These are phyloP conservation scores for Yasuhikotakia modesta DNA, from an alignment of 2,797 vertebrate genomes.

Conservation along the genomic window DNA sequence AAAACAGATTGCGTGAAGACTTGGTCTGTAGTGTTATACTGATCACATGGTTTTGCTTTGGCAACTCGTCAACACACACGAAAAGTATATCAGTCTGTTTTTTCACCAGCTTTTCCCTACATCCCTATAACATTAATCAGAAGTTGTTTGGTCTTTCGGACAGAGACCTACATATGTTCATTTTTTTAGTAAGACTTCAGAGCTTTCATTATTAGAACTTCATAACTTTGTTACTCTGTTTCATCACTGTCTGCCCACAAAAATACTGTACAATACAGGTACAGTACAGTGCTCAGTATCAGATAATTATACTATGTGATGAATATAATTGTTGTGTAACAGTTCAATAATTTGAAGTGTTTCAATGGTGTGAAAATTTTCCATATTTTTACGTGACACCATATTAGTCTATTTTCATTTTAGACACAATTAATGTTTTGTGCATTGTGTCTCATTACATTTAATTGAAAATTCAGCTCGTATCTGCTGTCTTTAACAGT, in stretches of 20 bases:
- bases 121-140: background rate
- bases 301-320: no score
- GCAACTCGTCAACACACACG: conserved; percentile 45
- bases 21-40: background rate
- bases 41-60: conserved; percentile 45
- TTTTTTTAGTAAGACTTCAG: background rate
- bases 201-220: background rate
- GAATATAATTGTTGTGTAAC: no score
- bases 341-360: no score
- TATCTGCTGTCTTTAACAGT: no score
- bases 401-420: no score
- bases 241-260: background rate
- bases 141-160: background rate
- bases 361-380: no score
- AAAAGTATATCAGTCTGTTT: conserved; percentile 56
- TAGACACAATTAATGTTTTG: no score
- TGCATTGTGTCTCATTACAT: no score
- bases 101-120: conserved; percentile 45
- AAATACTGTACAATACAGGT: no score
- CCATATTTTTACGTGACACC: no score
- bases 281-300: no score
- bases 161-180: conserved; percentile 33
- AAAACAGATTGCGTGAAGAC: conserved; percentile 18
- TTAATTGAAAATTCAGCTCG: no score
- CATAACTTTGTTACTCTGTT: background rate